Base-by-base conservation (phyloP, 1,140 invertebrate genomes). In the Heliconius congener region DNA sequence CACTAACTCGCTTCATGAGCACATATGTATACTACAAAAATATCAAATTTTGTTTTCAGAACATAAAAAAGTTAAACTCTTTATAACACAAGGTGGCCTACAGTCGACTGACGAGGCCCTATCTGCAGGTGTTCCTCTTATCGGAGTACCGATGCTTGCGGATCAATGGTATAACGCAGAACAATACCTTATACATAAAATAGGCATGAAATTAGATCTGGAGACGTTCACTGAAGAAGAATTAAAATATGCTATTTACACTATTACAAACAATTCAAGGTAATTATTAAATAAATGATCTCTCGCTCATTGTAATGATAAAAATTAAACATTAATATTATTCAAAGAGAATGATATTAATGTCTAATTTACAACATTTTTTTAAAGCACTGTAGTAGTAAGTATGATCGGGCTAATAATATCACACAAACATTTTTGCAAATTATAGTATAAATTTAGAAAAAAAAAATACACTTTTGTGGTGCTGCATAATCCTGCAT, bases 121-220 rank as follows among this genome's bases (percentile, higher is more conserved):
- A n/a, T 8, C 55, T 60, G 55, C 55, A 60, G 55, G 55, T 27
- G 55, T 60, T 23, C 55, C 55, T 23, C 55, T 60, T 60, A 60
- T 60, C 8, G 55, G 19, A 60, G 19, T 60, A 60, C 55, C 55
- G n/a, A 60, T 60, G 55, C n/a, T 60, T 23, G 55, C 55, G 3
- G 55, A 60, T 23, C 55, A 60, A 23, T 60, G 55, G 55, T 60
- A 60, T 3, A 60, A 60, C n/a, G 55, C 8, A n/a, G 78, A 87
- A 52, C 87, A 79, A 79, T 84, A 88, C 42, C 80, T 78, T 5
- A 30, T 85, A 18, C 83, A 83, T 19, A 87, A 85, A 70, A 85
- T 93, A 74, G 92, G 87, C 4, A 46, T 90, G 0, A 77, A 80
- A 79, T 18, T 94, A 34, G 81, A 90, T 78, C 71, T 82, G 23